Percentiles rank a stretch among this genome's conserved stretches.
phyloP scores from a whole-genome alignment of 2,113 vertebrate genomes.

The Microtus ochrogaster region DNA sequence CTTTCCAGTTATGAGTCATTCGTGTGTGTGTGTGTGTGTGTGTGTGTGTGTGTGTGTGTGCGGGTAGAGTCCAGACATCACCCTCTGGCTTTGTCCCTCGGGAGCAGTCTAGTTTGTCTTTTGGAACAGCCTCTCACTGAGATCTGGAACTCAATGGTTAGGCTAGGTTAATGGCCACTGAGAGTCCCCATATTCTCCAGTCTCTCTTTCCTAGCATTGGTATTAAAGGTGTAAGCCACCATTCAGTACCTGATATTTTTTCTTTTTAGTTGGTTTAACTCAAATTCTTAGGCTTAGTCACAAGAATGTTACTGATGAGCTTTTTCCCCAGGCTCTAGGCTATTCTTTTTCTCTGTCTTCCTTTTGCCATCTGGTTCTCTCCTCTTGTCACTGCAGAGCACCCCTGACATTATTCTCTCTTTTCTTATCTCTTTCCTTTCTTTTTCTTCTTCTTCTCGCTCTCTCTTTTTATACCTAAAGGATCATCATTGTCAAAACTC shows the following conservation, averaged over 20 bases:
- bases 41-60: background rate
- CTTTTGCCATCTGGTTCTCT: background rate
- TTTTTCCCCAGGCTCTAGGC: too few relatives aligned
- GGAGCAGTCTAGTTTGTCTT: background rate
- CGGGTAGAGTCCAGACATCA: background rate
- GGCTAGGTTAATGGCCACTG: background rate
- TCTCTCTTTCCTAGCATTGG: background rate
- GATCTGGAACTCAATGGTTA: background rate
- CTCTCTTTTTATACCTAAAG: background rate
- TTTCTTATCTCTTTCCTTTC: background rate
- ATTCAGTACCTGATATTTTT: background rate
- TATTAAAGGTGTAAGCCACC: background rate
- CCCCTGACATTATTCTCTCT: background rate
- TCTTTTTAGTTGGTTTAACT: background rate
- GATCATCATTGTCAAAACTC: background rate
- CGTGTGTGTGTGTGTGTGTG: background rate
- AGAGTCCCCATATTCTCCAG: background rate
- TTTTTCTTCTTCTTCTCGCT: background rate
- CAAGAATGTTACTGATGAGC: background rate
- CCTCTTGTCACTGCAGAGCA: background rate
- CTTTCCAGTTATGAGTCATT: background rate
- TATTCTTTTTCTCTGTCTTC: background rate
- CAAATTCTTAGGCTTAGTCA: background rate
- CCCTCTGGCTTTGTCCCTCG: background rate
- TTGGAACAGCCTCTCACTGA: background rate